Evolutionary conservation across 2,113 vertebrate genomes (phyloP), one percentile per base, ranked within the genome.

Genomic region (Callopanchax toddi): DNA sequence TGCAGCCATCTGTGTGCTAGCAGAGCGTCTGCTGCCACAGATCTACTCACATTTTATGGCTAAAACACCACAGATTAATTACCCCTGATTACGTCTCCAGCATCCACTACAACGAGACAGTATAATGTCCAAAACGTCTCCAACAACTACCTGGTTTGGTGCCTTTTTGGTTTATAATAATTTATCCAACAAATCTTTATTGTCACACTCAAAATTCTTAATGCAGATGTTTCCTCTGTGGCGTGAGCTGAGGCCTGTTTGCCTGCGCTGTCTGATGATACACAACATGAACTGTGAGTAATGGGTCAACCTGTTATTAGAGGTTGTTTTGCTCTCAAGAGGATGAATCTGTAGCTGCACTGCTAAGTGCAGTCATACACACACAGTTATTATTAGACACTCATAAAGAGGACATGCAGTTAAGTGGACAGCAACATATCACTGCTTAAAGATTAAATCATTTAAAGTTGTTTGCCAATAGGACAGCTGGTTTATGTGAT

Each of bases 241-340:
- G 51, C 55, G 26, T 59, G 50, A 65, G 62, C 21, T 51, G 11
- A 67, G 65, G 42, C 58, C 59, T 73, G 79, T 75, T 71, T 60
- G 66, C 45, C 39, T 15, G 22, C 13, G 40, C 44, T 26, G 10
- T 50, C 46, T 60, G 67, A 77, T 67, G 55, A 73, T 65, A 74
- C 67, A 49, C 65, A 49, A 32, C 29, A 6, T 4, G 1, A 9
- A 32, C 29, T 6, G 64, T 83, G 71, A 78, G 64, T 76, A 78
- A 86, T 67, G 29, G 58, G 69, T 62, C 74, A 78, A 82, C 85
- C 83, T 13, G 55, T 85, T 78, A 87, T 87, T 89, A 85, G 68
- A 2, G 52, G 54, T 37, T 85, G 68, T 77, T 86, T 72, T 74
- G 63, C 73, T 56, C 40, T 56, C 66, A 53, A 42, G 49, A 25